Base-by-base conservation (phyloP, 23 tunicate species). In the Halocynthia aurantium region DNA sequence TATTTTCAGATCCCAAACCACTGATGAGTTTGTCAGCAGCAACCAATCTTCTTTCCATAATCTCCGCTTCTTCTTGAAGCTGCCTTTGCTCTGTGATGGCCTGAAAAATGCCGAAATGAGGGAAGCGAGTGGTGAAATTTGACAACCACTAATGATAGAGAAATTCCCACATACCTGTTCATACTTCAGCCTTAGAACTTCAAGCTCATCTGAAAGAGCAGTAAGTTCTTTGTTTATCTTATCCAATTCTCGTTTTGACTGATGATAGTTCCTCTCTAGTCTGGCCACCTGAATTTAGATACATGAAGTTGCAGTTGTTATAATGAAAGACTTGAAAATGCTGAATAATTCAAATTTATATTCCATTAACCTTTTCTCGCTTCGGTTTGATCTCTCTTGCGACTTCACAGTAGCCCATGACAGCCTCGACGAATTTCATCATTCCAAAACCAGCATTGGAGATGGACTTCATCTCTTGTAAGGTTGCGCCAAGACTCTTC, bases 401-500 rank as follows among this genome's bases (percentile, higher is more conserved):
- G 9, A 96, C 99, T n/a, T 96, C 99, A 73, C 99, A 96, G 67
- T 96, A 96, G 11, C 99, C 99, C 99, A 96, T 96, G 63, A 96
- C 99, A 22, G 99, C 99, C 77, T 89, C 96, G 22, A 96, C 99
- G 57, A 96, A 96, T 81, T 90, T 89, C 99, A 96, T 96, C 99
- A 96, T 96, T 6, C 99, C 99, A 77, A 71, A 86, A 10, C 99
- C 99, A 52, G 99, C 99, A 12, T 89, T 89, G 17, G 96, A 89
- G 17, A 96, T 96, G 31, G 87, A 69, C 55, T 90, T 89, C 99
- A 96, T 96, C 55, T 96, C 99, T 17, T 66, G 68, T 17, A 89
- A 62, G 5, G 81, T 75, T 20, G 90, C 99, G 10, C 99, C 99
- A 22, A 96, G 78, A 78, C 81, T 83, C 70, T 81, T 83, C 80